Evolutionary conservation across 1,140 invertebrate genomes (phyloP).

Genomic region (Hyles euphorbiae): DNA sequence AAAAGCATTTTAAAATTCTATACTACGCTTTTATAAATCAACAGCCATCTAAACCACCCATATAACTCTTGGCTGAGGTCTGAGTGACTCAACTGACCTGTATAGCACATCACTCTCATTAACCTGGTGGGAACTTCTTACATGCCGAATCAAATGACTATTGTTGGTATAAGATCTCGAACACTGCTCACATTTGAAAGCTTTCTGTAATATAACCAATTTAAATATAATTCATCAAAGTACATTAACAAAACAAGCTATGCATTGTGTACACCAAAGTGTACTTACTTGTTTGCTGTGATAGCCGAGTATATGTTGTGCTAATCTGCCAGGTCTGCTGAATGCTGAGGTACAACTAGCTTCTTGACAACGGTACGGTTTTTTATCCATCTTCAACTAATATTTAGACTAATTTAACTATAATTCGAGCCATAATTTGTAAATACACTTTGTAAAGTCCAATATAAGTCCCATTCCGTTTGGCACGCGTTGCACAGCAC

Average conservation of each 20-base stretch:
- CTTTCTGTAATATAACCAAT: slow-evolving; percentile 5
- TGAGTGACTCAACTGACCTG: slow-evolving; percentile 30
- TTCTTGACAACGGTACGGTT: slow-evolving; percentile 45
- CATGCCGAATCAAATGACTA: slow-evolving; percentile 70
- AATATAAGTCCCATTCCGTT: too few relatives aligned
- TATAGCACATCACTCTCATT: slow-evolving; percentile 33
- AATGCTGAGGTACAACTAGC: slow-evolving; percentile 59
- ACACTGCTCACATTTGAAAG: slow-evolving; percentile 41
- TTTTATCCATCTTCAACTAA: slow-evolving; percentile 21
- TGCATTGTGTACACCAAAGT: background rate
- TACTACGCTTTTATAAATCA: too few relatives aligned
- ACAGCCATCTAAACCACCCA: background rate
- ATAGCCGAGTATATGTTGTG: slow-evolving; percentile 50
- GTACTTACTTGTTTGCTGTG: slow-evolving; percentile 67
- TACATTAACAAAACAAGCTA: too few relatives aligned
- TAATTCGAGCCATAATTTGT: slow-evolving; percentile 14
- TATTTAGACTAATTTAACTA: background rate
- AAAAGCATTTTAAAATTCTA: too few relatives aligned
- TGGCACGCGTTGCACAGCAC: too few relatives aligned
- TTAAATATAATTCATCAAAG: too few relatives aligned
- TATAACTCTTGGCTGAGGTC: background rate
- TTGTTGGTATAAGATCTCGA: slow-evolving; percentile 69
- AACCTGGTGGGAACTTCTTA: slow-evolving; percentile 45
- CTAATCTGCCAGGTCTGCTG: slow-evolving; percentile 64
- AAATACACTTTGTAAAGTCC: too few relatives aligned